Evolutionary conservation across 2,797 vertebrate species (phyloP).

Genomic region (Chrosomus eos): DNA sequence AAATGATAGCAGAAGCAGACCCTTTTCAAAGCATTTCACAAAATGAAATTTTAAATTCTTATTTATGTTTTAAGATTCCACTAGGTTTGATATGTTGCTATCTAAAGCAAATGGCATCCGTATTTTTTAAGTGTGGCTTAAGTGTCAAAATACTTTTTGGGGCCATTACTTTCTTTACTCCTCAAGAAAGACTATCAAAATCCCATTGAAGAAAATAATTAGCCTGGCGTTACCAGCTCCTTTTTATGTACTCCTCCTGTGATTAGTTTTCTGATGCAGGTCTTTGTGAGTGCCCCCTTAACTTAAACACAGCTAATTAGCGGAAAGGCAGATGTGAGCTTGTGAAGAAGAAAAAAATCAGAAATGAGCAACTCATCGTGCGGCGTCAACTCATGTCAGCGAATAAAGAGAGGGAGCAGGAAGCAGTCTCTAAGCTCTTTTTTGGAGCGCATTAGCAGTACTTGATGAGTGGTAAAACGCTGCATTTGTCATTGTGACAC

Average conservation of each 20-base stretch:
- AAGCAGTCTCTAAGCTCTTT: slow-evolving; percentile 60
- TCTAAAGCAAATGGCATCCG: background rate
- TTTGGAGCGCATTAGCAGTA: slow-evolving; percentile 61
- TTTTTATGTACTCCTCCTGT: background rate
- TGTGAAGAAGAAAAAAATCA: background rate
- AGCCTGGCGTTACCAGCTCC: background rate
- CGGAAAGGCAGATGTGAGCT: slow-evolving; percentile 25
- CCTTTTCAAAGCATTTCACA: background rate
- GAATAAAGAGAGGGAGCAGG: slow-evolving; percentile 43
- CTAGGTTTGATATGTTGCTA: background rate
- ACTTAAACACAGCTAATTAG: slow-evolving; percentile 40
- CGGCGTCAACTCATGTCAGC: slow-evolving; percentile 20
- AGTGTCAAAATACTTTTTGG: background rate
- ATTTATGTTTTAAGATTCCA: slow-evolving; percentile 10
- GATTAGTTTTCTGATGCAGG: slow-evolving; percentile 18
- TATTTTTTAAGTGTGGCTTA: slow-evolving; percentile 1
- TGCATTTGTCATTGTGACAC: slow-evolving; percentile 61
- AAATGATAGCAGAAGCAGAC: background rate
- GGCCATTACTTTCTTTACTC: slow-evolving; percentile 4
- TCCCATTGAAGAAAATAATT: background rate
- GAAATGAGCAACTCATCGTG: slow-evolving; percentile 31
- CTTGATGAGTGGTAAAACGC: slow-evolving; percentile 63
- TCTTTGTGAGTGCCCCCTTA: slow-evolving; percentile 23
- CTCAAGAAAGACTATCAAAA: background rate
- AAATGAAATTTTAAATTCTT: background rate